phyloP scores from a whole-genome alignment of 2,888 invertebrate genomes.

The Nemotelus nigrinus region DNA sequence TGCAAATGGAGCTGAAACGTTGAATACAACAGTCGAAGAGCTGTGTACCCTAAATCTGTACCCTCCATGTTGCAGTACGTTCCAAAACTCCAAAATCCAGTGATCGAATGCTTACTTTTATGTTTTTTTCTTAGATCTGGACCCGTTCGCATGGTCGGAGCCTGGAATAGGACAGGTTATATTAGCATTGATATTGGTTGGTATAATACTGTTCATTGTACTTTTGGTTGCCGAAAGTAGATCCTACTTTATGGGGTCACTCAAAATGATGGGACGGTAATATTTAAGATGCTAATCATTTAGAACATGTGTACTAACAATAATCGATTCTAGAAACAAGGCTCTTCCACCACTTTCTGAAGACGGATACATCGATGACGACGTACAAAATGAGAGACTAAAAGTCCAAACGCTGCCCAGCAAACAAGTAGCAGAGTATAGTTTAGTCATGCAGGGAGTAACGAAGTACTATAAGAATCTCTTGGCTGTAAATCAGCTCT shows the following conservation, averaged over 20 bases:
- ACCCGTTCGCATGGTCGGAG: slow-evolving; percentile 69
- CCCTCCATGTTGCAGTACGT: no score
- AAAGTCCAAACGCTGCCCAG: slow-evolving; percentile 59
- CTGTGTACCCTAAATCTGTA: no score
- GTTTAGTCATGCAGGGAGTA: slow-evolving; percentile 66
- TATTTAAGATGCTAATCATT: background rate
- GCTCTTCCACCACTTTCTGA: slow-evolving; percentile 53
- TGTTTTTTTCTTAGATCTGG: slow-evolving; percentile 20
- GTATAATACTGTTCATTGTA: slow-evolving; percentile 67
- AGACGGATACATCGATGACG: slow-evolving; percentile 65
- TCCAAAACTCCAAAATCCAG: no score
- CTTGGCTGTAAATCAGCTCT: slow-evolving; percentile 78
- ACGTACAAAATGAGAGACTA: slow-evolving; percentile 69
- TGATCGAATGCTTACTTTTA: background rate
- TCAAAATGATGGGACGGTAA: background rate
- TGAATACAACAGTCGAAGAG: no score
- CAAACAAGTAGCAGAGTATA: no score
- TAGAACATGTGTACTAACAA: background rate
- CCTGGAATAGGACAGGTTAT: slow-evolving; percentile 76
- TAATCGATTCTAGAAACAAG: slow-evolving; percentile 57
- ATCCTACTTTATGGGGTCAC: slow-evolving; percentile 1
- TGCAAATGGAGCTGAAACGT: background rate
- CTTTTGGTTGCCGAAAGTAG: slow-evolving; percentile 18
- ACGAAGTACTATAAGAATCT: slow-evolving; percentile 77
- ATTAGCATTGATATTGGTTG: slow-evolving; percentile 67